Evolutionary conservation across 2,113 vertebrate genomes (phyloP).

Genomic region (Rhinogobius similis): DNA sequence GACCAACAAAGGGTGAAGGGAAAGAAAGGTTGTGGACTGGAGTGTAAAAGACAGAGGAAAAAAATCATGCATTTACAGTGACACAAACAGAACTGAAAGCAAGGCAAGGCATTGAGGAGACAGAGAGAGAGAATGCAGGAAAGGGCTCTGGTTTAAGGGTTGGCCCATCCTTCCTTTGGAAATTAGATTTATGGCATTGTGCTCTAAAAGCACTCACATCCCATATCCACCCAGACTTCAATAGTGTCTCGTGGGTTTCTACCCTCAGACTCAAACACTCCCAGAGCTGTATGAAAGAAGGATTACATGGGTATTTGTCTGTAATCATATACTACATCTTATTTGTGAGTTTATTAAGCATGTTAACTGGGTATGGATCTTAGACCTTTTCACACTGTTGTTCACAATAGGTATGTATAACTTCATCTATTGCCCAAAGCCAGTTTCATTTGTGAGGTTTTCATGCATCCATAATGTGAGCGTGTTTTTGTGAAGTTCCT

Average conservation of each 20-base stretch:
- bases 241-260: slow-evolving; percentile 10
- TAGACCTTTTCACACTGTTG: neutral
- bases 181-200: slow-evolving; percentile 54
- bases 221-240: slow-evolving; percentile 39
- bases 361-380: too few relatives aligned
- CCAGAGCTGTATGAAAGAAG: neutral
- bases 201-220: slow-evolving; percentile 38
- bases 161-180: slow-evolving; percentile 52
- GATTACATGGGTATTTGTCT: neutral
- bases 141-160: slow-evolving; percentile 56
- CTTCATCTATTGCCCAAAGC: too few relatives aligned
- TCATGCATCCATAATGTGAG: too few relatives aligned
- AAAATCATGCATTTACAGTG: slow-evolving; percentile 14
- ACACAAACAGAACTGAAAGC: slow-evolving; percentile 30
- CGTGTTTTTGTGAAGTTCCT: neutral
- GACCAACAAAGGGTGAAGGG: slow-evolving; percentile 12
- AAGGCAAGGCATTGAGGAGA: slow-evolving; percentile 24
- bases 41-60: slow-evolving; percentile 14
- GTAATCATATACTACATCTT: neutral
- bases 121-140: slow-evolving; percentile 24
- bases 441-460: too few relatives aligned
- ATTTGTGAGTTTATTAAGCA: neutral
- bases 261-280: neutral
- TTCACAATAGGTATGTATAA: neutral
- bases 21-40: slow-evolving; percentile 31